Percentiles rank a stretch among this genome's conserved stretches.
phyloP scores from a whole-genome alignment of 2,113 vertebrate species.

The Xiphophorus couchianus region DNA sequence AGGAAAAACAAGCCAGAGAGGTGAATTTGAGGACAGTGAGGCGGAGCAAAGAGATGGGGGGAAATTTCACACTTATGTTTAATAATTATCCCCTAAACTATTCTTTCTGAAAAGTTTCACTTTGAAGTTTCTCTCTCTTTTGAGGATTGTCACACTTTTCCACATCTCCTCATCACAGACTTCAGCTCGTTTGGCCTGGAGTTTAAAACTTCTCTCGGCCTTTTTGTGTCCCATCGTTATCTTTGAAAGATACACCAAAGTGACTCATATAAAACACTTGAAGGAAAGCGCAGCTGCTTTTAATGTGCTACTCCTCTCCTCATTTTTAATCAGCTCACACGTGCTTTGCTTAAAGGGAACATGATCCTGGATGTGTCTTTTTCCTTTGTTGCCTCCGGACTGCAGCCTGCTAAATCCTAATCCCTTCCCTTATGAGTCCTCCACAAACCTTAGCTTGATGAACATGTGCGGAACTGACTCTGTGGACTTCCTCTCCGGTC shows the following conservation, averaged over 20 bases:
- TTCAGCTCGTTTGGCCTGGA: conserved; percentile 47
- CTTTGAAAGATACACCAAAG: conserved; percentile 53
- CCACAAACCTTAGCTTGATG: conserved; percentile 59
- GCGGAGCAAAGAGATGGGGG: conserved; percentile 52
- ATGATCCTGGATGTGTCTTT: conserved; percentile 37
- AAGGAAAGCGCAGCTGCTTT: conserved; percentile 47
- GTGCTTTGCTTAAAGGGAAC: conserved; percentile 55
- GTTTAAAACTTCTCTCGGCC: conserved; percentile 57
- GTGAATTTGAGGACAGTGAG: conserved; percentile 80
- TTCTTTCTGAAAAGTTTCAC: conserved; percentile 39
- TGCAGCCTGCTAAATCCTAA: conserved; percentile 61
- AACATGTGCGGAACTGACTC: conserved; percentile 49
- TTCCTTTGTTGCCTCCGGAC: conserved; percentile 39
- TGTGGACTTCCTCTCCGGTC: conserved; percentile 31
- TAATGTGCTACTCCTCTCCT: conserved; percentile 30
- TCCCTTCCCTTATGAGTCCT: conserved; percentile 59
- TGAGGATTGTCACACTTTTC: conserved; percentile 60
- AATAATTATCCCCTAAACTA: conserved; percentile 63
- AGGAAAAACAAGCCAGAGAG: conserved; percentile 64
- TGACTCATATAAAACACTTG: conserved; percentile 41
- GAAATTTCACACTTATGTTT: conserved; percentile 61
- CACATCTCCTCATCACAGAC: conserved; percentile 33
- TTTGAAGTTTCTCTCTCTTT: conserved; percentile 63
- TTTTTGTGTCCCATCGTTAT: conserved; percentile 58
- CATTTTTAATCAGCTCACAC: conserved; percentile 62